These are phyloP conservation scores for Eptatretus burgeri DNA, from an alignment of 2,113 vertebrate genomes.

Conservation along the genomic window DNA sequence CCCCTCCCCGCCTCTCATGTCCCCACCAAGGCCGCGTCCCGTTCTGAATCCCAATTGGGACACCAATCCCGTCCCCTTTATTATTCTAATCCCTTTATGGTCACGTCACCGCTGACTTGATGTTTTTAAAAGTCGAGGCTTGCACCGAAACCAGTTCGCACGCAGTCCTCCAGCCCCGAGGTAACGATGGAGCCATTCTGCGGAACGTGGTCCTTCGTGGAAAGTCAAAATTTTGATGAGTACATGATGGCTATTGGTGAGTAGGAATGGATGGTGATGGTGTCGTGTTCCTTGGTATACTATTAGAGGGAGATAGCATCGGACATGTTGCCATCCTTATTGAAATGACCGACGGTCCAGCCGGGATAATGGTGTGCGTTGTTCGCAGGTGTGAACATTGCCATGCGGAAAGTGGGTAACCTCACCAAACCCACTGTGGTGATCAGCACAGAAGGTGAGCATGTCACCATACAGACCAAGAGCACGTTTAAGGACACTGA, in stretches of 20 bases:
- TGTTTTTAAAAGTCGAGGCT: background rate
- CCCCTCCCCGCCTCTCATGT: background rate
- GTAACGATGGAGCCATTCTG: conserved; percentile 67
- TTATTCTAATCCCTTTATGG: background rate
- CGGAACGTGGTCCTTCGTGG: conserved; percentile 56
- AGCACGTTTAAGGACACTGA: conserved; percentile 72
- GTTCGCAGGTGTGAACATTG: conserved; percentile 43
- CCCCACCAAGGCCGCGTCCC: background rate
- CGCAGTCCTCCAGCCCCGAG: background rate
- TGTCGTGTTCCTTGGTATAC: too few species aligned
- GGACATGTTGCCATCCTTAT: too few species aligned
- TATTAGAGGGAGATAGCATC: too few species aligned
- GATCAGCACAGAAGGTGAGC: conserved; percentile 51
- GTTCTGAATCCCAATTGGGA: background rate
- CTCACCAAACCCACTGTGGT: conserved; percentile 58
- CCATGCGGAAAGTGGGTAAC: conserved; percentile 53
- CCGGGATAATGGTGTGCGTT: too few species aligned
- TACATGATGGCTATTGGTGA: conserved; percentile 68
- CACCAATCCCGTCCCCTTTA: background rate
- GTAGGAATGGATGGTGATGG: conserved; percentile 11
- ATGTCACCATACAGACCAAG: conserved; percentile 37
- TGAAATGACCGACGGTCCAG: too few species aligned
- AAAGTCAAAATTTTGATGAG: conserved; percentile 66
- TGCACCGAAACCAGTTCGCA: background rate
- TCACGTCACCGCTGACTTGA: background rate